phyloP scores from a whole-genome alignment of 2,888 invertebrate genomes.

The Aspidapion aeneum region DNA sequence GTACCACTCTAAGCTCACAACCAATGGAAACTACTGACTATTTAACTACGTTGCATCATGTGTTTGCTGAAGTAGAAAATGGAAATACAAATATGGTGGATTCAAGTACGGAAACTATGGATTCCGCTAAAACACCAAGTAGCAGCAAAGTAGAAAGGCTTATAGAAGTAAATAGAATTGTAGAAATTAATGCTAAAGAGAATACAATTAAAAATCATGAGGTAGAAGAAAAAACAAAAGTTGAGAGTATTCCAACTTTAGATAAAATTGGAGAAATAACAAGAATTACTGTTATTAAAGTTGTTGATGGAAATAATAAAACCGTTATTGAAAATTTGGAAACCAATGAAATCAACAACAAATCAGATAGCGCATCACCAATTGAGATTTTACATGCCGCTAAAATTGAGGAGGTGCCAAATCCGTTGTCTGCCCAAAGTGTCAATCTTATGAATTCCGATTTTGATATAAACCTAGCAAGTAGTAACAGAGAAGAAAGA shows the following conservation, averaged over 20 bases:
- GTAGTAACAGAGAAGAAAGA: conserved; percentile 30
- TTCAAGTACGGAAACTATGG: conserved; percentile 41
- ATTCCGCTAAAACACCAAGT: conserved; percentile 29
- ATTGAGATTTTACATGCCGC: conserved; percentile 16
- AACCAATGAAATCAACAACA: conserved; percentile 19
- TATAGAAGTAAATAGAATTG: conserved; percentile 65
- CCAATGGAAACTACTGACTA: conserved; percentile 34
- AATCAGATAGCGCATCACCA: neutral
- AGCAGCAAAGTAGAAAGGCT: conserved; percentile 54
- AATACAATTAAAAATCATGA: conserved; percentile 55
- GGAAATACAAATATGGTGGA: conserved; percentile 30
- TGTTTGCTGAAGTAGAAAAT: conserved; percentile 48
- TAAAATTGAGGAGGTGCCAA: conserved; percentile 30
- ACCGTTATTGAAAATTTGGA: conserved; percentile 27
- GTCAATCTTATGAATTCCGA: conserved; percentile 28
- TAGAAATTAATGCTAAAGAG: conserved; percentile 64
- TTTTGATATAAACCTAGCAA: conserved; percentile 21
- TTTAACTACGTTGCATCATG: conserved; percentile 48
- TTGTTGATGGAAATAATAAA: conserved; percentile 54
- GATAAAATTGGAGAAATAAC: conserved; percentile 69
- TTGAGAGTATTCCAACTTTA: conserved; percentile 59
- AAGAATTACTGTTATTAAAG: conserved; percentile 64
- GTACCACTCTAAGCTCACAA: conserved; percentile 14
- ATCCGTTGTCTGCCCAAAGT: conserved; percentile 13
- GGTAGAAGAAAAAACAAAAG: conserved; percentile 47